phyloP scores from a whole-genome alignment of 2,888 invertebrate species.

The Phasia obesa region DNA sequence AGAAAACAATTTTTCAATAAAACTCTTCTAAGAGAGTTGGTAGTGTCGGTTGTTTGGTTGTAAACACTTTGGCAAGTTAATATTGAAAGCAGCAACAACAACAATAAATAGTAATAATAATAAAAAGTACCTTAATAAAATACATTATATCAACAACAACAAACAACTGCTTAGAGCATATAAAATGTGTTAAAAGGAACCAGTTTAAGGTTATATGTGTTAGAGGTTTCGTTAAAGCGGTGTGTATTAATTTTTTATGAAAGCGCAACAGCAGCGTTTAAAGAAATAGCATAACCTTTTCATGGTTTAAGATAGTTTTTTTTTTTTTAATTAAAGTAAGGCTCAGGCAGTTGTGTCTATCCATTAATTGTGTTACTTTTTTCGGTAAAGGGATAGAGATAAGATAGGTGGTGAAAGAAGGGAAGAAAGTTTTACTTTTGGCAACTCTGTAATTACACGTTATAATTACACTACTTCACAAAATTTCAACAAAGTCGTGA shows the following conservation, averaged over 20 bases:
- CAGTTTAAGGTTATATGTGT: conserved; percentile 53
- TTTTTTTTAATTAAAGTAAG: no score
- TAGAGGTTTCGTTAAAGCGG: conserved; percentile 40
- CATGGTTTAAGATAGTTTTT: no score
- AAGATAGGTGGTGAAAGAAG: no score
- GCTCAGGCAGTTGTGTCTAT: no score
- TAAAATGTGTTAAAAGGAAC: conserved; percentile 50
- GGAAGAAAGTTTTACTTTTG: no score
- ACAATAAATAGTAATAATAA: conserved; percentile 11
- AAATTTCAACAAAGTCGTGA: no score
- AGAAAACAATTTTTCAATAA: conserved; percentile 51
- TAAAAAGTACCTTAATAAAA: conserved; percentile 43
- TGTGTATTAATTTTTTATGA: not conserved
- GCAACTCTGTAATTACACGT: no score
- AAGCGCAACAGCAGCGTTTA: not conserved
- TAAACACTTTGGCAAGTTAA: conserved; percentile 56
- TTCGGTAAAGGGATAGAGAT: no score
- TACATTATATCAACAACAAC: conserved; percentile 19
- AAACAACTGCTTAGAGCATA: conserved; percentile 37
- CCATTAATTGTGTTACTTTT: no score
- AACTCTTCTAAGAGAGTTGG: conserved; percentile 22
- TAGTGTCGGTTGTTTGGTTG: conserved; percentile 40
- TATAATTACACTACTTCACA: no score
- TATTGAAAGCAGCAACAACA: conserved; percentile 40
- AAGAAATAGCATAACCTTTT: not conserved